Conservation (phyloP, 2,888 invertebrate genomes). For the Oscheius sp. region DNA sequence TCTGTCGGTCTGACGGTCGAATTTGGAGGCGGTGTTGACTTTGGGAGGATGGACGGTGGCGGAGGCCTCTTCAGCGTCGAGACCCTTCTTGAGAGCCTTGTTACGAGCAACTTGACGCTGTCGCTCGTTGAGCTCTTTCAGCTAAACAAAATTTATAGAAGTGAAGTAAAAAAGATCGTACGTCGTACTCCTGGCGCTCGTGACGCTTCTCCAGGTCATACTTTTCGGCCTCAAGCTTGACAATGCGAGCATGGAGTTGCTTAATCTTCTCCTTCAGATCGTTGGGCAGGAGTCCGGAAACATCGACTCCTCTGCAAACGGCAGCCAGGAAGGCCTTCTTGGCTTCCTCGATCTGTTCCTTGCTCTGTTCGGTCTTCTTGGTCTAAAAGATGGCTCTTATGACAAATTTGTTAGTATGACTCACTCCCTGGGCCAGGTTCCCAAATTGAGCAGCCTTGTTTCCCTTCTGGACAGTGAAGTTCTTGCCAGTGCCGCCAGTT, state of each 20-base stretch:
- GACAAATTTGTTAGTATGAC: no score
- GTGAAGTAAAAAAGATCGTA: slow-evolving; percentile 36
- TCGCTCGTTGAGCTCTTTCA: slow-evolving; percentile 72
- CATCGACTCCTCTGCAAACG: slow-evolving; percentile 66
- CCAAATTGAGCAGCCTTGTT: slow-evolving; percentile 62
- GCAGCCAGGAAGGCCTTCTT: slow-evolving; percentile 70
- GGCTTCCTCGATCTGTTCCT: slow-evolving; percentile 68
- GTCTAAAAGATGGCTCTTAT: slow-evolving; percentile 7
- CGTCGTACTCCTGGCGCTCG: slow-evolving; percentile 73
- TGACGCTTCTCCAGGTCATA: slow-evolving; percentile 73
- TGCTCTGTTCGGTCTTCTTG: slow-evolving; percentile 49
- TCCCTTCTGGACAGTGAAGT: slow-evolving; percentile 66
- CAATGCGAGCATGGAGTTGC: slow-evolving; percentile 71
- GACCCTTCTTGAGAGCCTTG: slow-evolving; percentile 72
- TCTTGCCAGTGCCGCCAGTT: slow-evolving; percentile 60
- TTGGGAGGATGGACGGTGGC: slow-evolving; percentile 76
- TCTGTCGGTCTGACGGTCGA: slow-evolving; percentile 89
- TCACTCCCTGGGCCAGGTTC: slow-evolving; percentile 52
- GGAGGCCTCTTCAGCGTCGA: slow-evolving; percentile 71
- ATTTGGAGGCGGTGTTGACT: slow-evolving; percentile 89
- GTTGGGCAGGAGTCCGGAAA: slow-evolving; percentile 71
- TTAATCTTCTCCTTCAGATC: slow-evolving; percentile 72
- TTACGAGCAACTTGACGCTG: slow-evolving; percentile 72
- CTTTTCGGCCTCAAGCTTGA: slow-evolving; percentile 73
- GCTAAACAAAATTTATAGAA: slow-evolving; percentile 40